Conservation (phyloP, 2,888 invertebrate genomes). For the Meiosimyza decipiens region DNA sequence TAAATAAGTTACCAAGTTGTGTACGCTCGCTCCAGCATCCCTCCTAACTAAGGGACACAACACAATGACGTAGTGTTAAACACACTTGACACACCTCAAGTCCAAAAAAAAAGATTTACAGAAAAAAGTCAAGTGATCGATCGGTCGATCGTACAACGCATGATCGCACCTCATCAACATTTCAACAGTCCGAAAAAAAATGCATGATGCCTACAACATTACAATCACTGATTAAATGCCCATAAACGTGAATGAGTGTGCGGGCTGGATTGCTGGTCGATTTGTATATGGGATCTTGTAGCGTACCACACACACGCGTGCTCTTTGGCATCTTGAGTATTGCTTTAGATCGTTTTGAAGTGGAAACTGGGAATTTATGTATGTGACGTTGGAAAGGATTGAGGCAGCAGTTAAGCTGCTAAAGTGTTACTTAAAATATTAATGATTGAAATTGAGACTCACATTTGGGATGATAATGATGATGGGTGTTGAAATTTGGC, state of each 20-base stretch:
- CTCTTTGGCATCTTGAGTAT: constrained; percentile 30
- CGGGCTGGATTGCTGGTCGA: not conserved
- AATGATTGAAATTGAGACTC: constrained; percentile 28
- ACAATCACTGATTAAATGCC: not conserved
- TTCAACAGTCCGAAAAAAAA: constrained; percentile 25
- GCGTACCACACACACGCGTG: constrained; percentile 37
- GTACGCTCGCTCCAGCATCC: not conserved
- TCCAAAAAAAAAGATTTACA: not conserved
- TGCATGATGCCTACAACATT: not conserved
- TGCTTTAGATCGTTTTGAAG: constrained; percentile 19
- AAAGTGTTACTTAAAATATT: constrained; percentile 29
- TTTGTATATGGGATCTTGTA: not conserved
- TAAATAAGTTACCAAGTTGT: constrained; percentile 40
- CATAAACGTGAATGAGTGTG: not conserved
- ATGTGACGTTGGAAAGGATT: constrained; percentile 21
- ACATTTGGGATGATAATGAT: constrained; percentile 2
- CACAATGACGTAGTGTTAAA: constrained; percentile 2
- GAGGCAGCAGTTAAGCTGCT: constrained; percentile 28
- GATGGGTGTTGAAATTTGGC: constrained; percentile 5
- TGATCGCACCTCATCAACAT: constrained; percentile 36
- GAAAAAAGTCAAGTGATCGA: constrained; percentile 33
- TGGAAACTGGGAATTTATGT: constrained; percentile 10
- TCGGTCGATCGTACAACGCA: constrained; percentile 26
- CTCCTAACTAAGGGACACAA: not conserved
- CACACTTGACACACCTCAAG: constrained; percentile 58